These are phyloP conservation scores for Epinephelus moara DNA, from an alignment of 2,113 vertebrate species.

Conservation along the genomic window DNA sequence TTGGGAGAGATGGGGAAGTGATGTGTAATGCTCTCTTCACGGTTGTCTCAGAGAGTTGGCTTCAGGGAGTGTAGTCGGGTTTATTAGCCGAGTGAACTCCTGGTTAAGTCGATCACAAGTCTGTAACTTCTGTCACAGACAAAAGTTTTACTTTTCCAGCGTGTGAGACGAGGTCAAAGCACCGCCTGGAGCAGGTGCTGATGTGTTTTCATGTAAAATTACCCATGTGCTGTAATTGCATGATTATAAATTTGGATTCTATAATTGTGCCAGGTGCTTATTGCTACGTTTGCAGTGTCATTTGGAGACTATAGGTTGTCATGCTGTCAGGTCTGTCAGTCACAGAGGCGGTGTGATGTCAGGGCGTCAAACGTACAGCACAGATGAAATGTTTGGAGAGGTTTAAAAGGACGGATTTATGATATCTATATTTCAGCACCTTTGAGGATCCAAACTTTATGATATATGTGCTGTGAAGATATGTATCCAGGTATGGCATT, in stretches of 20 bases:
- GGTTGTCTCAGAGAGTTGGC: conserved; percentile 37
- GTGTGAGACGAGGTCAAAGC: background rate
- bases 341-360: background rate
- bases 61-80: conserved; percentile 7
- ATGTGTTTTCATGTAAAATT: background rate
- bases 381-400: background rate
- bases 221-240: conserved; percentile 31
- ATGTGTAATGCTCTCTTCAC: conserved; percentile 51
- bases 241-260: conserved; percentile 1
- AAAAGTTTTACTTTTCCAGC: conserved; percentile 17
- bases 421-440: background rate
- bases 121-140: conserved; percentile 18
- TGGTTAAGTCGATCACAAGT: conserved; percentile 32
- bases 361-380: conserved; percentile 4
- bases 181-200: background rate
- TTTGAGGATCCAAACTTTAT: background rate
- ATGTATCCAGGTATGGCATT: background rate
- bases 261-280: conserved; percentile 37
- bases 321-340: conserved; percentile 23
- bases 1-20: conserved; percentile 36
- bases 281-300: conserved; percentile 1
- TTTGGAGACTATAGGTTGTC: conserved; percentile 35
- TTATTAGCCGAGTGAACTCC: conserved; percentile 43
- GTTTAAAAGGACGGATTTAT: conserved; percentile 12
- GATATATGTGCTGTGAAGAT: background rate